phyloP scores from a whole-genome alignment of 2,797 vertebrate species.

The Gambelia wislizenii region DNA sequence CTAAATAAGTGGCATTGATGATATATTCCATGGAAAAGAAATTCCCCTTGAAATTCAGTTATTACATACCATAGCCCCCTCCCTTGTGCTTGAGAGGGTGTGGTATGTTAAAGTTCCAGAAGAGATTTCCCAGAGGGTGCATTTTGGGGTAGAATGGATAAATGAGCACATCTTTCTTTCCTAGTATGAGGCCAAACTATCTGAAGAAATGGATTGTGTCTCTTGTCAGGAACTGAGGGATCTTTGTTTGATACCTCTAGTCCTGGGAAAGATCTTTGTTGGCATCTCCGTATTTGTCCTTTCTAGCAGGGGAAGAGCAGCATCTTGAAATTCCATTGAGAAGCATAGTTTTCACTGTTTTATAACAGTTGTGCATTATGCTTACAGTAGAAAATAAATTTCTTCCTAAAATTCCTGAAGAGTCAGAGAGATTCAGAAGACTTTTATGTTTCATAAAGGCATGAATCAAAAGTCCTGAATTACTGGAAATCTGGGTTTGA shows the following conservation, averaged over 20 bases:
- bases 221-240: slow-evolving; percentile 11
- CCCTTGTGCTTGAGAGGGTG: neutral
- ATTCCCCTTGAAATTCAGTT: neutral
- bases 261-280: slow-evolving; percentile 10
- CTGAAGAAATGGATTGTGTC: neutral
- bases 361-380: neutral
- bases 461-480: neutral
- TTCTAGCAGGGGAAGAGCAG: neutral
- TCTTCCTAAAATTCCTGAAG: neutral
- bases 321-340: neutral
- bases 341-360: neutral
- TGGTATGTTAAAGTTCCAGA: slow-evolving; percentile 2
- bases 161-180: neutral
- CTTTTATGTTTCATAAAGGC: neutral
- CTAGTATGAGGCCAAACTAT: neutral
- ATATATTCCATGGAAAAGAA: neutral
- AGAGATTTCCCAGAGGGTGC: neutral
- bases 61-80: neutral
- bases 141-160: slow-evolving; percentile 2
- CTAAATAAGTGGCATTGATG: neutral
- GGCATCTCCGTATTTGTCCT: neutral
- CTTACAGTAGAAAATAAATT: neutral
- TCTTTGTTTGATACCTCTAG: neutral
- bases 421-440: neutral
- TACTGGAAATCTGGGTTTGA: neutral